Evolutionary conservation across 2,888 invertebrate genomes (phyloP).

Genomic region (Andrena praecox): DNA sequence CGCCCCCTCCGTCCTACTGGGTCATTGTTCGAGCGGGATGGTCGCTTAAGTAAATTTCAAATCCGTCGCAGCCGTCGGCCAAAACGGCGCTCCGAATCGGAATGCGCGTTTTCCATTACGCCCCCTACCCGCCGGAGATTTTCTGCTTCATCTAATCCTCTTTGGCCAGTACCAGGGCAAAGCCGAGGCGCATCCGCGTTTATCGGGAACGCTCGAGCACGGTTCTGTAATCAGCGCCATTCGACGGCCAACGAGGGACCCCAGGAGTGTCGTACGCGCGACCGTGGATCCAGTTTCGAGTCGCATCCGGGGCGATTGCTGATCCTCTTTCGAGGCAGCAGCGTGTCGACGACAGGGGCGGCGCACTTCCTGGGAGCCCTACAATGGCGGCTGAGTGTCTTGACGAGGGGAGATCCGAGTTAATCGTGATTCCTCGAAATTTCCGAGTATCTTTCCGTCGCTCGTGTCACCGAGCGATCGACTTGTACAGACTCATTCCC

Average conservation of each 20-base stretch:
- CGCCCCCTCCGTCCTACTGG: neutral
- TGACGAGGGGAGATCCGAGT: no score
- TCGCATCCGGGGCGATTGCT: slow-evolving; percentile 1
- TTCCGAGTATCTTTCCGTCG: no score
- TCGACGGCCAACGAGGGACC: neutral
- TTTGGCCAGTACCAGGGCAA: neutral
- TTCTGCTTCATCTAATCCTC: slow-evolving; percentile 40
- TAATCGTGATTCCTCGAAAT: no score
- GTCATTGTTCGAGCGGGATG: neutral
- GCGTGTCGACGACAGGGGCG: no score
- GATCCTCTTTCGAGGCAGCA: slow-evolving; percentile 18
- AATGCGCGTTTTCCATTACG: slow-evolving; percentile 44
- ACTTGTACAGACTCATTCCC: neutral
- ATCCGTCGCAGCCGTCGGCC: slow-evolving; percentile 5
- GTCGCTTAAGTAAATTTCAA: slow-evolving; percentile 37
- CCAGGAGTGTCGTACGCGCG: slow-evolving; percentile 25
- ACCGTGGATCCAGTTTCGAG: slow-evolving; percentile 7
- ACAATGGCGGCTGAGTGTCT: no score
- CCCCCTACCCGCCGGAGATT: slow-evolving; percentile 5
- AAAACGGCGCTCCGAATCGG: slow-evolving; percentile 21
- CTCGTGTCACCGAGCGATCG: no score
- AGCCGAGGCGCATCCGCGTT: slow-evolving; percentile 2
- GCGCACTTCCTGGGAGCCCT: no score
- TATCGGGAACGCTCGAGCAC: slow-evolving; percentile 25
- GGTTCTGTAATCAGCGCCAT: slow-evolving; percentile 24